Evolutionary conservation across 2,113 vertebrate species (phyloP).

Genomic region (Acanthisitta chloris): DNA sequence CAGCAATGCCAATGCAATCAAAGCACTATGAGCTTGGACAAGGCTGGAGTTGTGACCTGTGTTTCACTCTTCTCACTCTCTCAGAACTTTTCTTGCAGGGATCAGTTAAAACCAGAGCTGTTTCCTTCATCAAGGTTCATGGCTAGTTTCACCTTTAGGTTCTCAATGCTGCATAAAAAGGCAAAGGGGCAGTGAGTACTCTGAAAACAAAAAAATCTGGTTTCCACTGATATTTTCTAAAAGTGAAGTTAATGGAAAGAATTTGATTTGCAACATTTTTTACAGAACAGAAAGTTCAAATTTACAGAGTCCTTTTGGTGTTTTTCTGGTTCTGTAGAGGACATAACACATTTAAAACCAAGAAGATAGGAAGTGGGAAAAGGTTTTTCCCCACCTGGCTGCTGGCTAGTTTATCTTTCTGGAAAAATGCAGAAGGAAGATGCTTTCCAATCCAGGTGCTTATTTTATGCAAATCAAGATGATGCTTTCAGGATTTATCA

Average conservation of each 20-base stretch:
- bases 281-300: not conserved
- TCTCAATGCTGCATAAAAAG: not conserved
- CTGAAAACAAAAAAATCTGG: not conserved
- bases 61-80: not conserved
- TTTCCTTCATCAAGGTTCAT: not conserved
- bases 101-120: not conserved
- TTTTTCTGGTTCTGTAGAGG: not conserved
- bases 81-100: not conserved
- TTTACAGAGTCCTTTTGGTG: not conserved
- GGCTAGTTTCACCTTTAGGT: not conserved
- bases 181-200: not conserved
- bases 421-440: not conserved
- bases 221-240: not conserved
- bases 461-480: constrained; percentile 48
- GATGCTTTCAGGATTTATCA: not conserved
- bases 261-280: not conserved
- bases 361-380: not conserved
- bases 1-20: not conserved
- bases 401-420: not conserved
- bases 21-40: not conserved
- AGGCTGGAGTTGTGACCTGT: not conserved
- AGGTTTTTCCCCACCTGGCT: not conserved
- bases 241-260: not conserved
- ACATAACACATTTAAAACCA: not conserved
- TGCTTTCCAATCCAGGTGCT: not conserved